phyloP scores from a whole-genome alignment of 2,113 vertebrate species.

The Chitala chitala region DNA sequence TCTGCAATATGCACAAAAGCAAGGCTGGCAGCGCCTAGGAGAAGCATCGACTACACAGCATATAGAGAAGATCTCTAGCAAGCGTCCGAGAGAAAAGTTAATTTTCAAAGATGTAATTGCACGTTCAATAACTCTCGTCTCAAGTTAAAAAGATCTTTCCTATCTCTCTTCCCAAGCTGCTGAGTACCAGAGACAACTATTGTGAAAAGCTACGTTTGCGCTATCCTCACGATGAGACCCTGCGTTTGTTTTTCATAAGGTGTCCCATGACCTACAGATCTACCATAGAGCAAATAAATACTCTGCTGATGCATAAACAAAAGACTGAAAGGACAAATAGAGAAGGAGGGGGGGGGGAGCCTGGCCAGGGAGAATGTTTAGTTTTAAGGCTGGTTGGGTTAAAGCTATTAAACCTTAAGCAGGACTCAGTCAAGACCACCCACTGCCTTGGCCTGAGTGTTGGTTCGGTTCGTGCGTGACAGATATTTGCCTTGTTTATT shows the following conservation, averaged over 20 bases:
- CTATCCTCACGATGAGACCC: background rate
- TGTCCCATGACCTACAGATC: constrained; percentile 35
- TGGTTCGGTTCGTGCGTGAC: constrained; percentile 35
- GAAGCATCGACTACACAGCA: constrained; percentile 38
- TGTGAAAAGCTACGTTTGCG: constrained; percentile 14
- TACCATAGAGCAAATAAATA: constrained; percentile 32
- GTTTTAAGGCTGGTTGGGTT: constrained; percentile 47
- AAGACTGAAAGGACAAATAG: constrained; percentile 8
- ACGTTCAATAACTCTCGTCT: constrained; percentile 23
- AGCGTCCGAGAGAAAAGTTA: constrained; percentile 20
- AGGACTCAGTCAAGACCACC: constrained; percentile 49
- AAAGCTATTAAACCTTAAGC: constrained; percentile 53
- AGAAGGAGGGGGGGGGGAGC: background rate
- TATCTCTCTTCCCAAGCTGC: background rate
- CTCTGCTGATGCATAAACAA: constrained; percentile 28
- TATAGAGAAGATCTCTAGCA: constrained; percentile 27
- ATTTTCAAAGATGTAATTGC: constrained; percentile 32
- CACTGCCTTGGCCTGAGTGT: constrained; percentile 33
- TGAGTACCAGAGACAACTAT: constrained; percentile 16
- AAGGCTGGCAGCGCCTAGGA: constrained; percentile 29
- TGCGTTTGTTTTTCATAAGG: constrained; percentile 23
- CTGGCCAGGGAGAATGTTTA: constrained; percentile 45
- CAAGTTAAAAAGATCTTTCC: constrained; percentile 19
- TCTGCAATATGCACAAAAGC: constrained; percentile 42
- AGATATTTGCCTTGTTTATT: constrained; percentile 47